Evolutionary conservation across 2,113 vertebrate species (phyloP).

Genomic region (Globicephala melas): DNA sequence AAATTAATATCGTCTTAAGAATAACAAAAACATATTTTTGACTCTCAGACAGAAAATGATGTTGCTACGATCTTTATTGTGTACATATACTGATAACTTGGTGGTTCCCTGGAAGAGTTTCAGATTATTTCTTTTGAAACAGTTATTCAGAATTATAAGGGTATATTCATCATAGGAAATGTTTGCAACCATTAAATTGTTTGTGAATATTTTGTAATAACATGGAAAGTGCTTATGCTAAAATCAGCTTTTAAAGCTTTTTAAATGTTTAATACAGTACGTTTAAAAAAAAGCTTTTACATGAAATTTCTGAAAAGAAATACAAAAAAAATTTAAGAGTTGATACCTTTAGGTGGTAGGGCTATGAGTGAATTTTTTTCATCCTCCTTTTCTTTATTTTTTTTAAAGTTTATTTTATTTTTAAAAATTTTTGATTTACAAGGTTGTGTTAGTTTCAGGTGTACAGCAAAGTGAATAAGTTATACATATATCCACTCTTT

Average conservation of each 20-base stretch:
- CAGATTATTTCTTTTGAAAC: not conserved
- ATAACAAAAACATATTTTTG: not conserved
- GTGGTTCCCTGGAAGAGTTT: not conserved
- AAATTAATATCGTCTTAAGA: not conserved
- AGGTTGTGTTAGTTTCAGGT: too few species aligned
- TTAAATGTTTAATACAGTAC: conserved; percentile 17
- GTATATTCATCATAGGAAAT: not conserved
- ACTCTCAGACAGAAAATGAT: not conserved
- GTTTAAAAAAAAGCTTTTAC: not conserved
- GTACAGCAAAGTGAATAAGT: too few species aligned
- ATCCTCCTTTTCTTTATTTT: not conserved
- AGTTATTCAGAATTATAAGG: not conserved
- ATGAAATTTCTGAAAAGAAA: conserved; percentile 36
- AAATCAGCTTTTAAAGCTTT: conserved; percentile 22
- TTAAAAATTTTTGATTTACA: too few species aligned
- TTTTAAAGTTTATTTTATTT: too few species aligned
- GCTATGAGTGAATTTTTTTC: not conserved
- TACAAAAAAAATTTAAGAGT: conserved; percentile 26
- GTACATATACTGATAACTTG: not conserved
- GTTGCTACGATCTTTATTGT: not conserved
- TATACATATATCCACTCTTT: too few species aligned
- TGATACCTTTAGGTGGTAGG: not conserved
- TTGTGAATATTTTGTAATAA: conserved; percentile 5
- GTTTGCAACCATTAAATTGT: not conserved
- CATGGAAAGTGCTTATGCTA: not conserved